Percentiles rank a stretch among this genome's conserved stretches.
These are phyloP conservation scores for Arge pagana DNA, from an alignment of 2,888 invertebrate genomes.

Conservation along the genomic window DNA sequence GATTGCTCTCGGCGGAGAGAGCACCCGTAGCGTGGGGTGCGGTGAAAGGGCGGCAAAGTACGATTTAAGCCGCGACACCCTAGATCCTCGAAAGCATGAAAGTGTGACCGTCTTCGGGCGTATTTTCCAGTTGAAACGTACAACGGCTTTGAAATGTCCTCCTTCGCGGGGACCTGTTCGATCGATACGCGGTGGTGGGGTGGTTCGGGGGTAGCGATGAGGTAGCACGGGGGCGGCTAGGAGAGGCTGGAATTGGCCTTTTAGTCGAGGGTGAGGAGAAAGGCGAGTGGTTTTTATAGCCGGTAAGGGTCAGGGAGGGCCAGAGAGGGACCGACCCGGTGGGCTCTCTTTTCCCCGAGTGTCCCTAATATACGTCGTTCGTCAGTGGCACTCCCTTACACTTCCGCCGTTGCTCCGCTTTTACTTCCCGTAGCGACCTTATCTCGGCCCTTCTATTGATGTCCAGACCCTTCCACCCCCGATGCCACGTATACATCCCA, in stretches of 20 bases:
- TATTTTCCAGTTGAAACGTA: conserved; percentile 18
- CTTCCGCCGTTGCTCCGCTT: conserved; percentile 5
- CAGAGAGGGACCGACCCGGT: conserved; percentile 41
- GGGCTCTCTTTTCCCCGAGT: conserved; percentile 56
- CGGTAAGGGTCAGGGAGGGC: conserved; percentile 53
- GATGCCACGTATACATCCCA: too few species aligned
- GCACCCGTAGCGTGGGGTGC: background rate
- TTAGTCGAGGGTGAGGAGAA: conserved; percentile 53
- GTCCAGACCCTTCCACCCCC: conserved; percentile 10
- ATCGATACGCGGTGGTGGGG: conserved; percentile 49
- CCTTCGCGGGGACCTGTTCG: too few species aligned
- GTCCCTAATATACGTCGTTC: conserved; percentile 59
- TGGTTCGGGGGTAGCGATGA: conserved; percentile 30
- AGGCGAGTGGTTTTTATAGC: conserved; percentile 59
- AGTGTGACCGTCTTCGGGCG: conserved; percentile 13
- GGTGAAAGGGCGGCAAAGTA: conserved; percentile 15
- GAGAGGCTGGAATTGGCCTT: conserved; percentile 52
- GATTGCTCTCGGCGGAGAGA: too few species aligned
- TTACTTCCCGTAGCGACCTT: conserved; percentile 8
- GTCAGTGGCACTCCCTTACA: conserved; percentile 47
- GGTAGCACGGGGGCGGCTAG: conserved; percentile 39
- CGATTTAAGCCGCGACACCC: conserved; percentile 19
- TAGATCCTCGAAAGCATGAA: conserved; percentile 14
- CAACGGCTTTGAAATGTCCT: conserved; percentile 21
- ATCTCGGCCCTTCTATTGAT: conserved; percentile 13